phyloP scores from a whole-genome alignment of 2,113 vertebrate genomes.

The crab-eating macaque (Macaca fascicularis) region DNA sequence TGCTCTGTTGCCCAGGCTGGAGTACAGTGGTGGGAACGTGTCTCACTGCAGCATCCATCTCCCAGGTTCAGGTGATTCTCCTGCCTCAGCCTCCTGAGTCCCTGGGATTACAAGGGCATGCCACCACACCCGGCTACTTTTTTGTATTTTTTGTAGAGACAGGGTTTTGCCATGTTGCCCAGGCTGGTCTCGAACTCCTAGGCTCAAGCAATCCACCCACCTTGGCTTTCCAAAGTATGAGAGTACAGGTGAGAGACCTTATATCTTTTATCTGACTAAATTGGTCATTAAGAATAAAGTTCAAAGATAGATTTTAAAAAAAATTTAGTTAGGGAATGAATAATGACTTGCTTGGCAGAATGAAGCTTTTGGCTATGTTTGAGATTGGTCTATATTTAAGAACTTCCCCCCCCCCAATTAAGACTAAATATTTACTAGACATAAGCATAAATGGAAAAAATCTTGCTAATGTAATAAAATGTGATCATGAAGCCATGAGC shows the following conservation, averaged over 20 bases:
- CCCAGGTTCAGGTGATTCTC: no score
- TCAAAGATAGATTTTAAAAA: neutral
- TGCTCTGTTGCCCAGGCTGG: no score
- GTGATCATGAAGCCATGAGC: neutral
- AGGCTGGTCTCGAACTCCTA: no score
- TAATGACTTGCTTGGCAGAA: constrained; percentile 9
- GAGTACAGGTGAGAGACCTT: neutral
- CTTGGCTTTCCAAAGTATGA: no score
- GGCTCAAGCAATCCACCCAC: no score
- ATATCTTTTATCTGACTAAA: neutral
- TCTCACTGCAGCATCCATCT: no score
- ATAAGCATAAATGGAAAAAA: constrained; percentile 24
- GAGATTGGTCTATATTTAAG: neutral
- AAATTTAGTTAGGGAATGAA: neutral
- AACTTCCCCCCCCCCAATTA: neutral
- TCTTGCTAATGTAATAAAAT: neutral
- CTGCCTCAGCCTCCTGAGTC: no score
- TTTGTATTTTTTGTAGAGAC: no score
- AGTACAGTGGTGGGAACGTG: no score
- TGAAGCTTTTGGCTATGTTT: neutral
- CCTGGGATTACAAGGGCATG: no score
- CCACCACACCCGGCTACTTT: no score
- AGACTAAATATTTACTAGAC: constrained; percentile 47
- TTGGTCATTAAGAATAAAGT: neutral
- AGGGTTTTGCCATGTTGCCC: no score